Percentiles rank a stretch among this genome's conserved stretches.
These are phyloP conservation scores for Anguilla anguilla DNA, from an alignment of 2,797 vertebrate species.

Conservation along the genomic window DNA sequence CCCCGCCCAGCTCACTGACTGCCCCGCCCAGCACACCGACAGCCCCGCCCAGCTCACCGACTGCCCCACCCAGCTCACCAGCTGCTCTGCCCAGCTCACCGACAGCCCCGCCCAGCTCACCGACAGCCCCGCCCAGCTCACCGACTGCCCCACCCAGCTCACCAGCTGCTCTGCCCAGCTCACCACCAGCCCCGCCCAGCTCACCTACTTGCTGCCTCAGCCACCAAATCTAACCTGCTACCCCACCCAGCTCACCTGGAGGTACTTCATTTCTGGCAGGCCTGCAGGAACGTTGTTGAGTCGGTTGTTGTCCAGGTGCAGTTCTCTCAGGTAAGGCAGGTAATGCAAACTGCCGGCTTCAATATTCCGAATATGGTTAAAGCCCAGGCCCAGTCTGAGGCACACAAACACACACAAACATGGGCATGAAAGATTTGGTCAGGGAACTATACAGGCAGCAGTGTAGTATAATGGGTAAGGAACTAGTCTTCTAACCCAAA, in stretches of 20 bases:
- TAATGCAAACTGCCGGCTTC: conserved; percentile 85
- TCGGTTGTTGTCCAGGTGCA: conserved; percentile 89
- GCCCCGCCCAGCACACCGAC: no score
- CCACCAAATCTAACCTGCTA: background rate
- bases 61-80: conserved; percentile 6
- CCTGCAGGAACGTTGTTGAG: conserved; percentile 78
- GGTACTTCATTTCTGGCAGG: conserved; percentile 84
- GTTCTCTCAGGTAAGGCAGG: conserved; percentile 78
- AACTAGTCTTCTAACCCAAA: no score
- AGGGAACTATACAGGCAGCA: no score
- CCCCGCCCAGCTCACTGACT: no score
- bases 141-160: background rate
- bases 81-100: background rate
- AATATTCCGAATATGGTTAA: conserved; percentile 85
- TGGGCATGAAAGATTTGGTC: background rate
- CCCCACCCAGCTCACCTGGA: conserved; percentile 73
- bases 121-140: no score
- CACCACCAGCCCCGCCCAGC: background rate
- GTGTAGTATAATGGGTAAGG: background rate
- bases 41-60: no score
- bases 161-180: background rate
- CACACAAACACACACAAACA: background rate
- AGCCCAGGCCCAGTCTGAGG: conserved; percentile 83
- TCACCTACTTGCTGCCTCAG: background rate
- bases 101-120: no score